These are phyloP conservation scores for Triplophysa dalaica DNA, from an alignment of 2,113 vertebrate genomes.

Conservation along the genomic window DNA sequence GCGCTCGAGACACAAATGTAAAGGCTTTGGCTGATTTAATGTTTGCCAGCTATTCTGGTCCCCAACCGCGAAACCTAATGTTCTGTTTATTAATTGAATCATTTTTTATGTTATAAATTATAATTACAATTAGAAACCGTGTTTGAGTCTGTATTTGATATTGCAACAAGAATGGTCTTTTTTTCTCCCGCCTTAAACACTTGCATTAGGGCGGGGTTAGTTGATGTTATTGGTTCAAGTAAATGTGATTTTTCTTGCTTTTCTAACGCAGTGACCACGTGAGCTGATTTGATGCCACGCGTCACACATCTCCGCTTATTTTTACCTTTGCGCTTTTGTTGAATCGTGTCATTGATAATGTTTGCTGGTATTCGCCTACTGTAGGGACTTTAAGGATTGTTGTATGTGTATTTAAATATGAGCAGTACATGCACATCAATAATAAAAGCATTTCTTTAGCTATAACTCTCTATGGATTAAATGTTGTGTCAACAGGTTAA, in stretches of 20 bases:
- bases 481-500: not conserved
- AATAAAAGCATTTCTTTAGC: not conserved
- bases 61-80: conserved; percentile 1
- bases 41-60: not conserved
- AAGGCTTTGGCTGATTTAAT: conserved; percentile 26
- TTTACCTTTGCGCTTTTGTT: not conserved
- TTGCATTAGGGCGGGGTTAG: not conserved
- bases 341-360: not conserved
- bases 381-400: too few relatives aligned
- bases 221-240: not conserved
- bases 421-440: not conserved
- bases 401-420: too few relatives aligned
- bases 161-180: not conserved
- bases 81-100: not conserved
- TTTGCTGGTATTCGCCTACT: too few relatives aligned
- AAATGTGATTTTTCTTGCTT: not conserved
- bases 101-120: conserved; percentile 1
- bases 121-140: not conserved
- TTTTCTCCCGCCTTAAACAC: not conserved
- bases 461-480: not conserved
- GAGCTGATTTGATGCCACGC: too few relatives aligned
- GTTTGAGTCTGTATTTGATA: not conserved
- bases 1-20: conserved; percentile 4
- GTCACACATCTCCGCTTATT: too few relatives aligned
- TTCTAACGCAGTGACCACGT: not conserved